phyloP scores from a whole-genome alignment of 1,140 invertebrate species.

The Lordiphosa clarofinis region DNA sequence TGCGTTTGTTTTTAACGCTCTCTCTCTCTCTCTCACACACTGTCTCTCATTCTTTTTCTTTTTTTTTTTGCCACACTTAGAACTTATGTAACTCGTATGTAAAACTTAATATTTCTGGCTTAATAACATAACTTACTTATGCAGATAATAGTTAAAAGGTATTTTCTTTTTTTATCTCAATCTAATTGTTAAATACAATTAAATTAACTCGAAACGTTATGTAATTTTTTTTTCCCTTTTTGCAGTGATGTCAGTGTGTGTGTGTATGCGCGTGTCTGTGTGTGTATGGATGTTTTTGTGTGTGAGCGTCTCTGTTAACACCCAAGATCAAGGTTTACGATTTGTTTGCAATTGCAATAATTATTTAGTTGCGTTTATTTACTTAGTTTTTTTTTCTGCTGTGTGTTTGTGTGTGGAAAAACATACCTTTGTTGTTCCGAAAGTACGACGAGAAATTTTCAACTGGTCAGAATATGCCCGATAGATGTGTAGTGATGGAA shows the following conservation, averaged over 20 bases:
- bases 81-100: slow-evolving; percentile 49
- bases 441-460: slow-evolving; percentile 69
- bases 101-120: slow-evolving; percentile 31
- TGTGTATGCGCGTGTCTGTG: slow-evolving; percentile 24
- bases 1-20: slow-evolving; percentile 12
- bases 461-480: slow-evolving; percentile 53
- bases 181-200: slow-evolving; percentile 11
- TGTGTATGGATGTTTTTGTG: slow-evolving; percentile 13
- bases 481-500: slow-evolving; percentile 45
- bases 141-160: slow-evolving; percentile 39
- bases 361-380: slow-evolving; percentile 26
- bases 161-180: slow-evolving; percentile 28
- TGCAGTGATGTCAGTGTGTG: slow-evolving; percentile 48
- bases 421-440: slow-evolving; percentile 73
- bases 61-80: slow-evolving; percentile 24
- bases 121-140: slow-evolving; percentile 47
- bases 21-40: no score
- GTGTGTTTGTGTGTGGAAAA: slow-evolving; percentile 33
- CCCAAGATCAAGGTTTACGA: slow-evolving; percentile 50
- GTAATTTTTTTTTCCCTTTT: slow-evolving; percentile 58
- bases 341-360: slow-evolving; percentile 35
- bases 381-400: slow-evolving; percentile 26
- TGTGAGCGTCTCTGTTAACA: slow-evolving; percentile 28
- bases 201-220: slow-evolving; percentile 44
- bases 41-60: slow-evolving; percentile 16